A percentile compares a stretch with the other conserved stretches of the same genome.
Conservation (phyloP, 1,140 invertebrate species). For the Dendroctonus ponderosae region DNA sequence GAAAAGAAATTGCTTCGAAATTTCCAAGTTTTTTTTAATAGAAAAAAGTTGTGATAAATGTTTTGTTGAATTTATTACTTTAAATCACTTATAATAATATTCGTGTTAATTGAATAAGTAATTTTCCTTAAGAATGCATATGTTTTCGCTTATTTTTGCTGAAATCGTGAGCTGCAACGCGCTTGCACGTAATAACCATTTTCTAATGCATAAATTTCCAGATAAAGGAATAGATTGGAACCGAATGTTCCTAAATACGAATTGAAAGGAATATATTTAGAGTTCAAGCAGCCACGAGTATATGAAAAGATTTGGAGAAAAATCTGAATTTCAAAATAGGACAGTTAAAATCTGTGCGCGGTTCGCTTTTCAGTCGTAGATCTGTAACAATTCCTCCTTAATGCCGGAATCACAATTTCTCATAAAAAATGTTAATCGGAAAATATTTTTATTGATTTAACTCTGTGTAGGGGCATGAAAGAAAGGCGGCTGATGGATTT, state of each 20-base stretch:
- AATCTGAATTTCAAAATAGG: constrained; percentile 18
- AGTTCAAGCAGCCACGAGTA: constrained; percentile 9
- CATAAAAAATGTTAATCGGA: too few species aligned
- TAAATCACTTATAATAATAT: background rate
- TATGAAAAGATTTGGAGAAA: constrained; percentile 13
- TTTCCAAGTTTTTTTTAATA: constrained; percentile 9
- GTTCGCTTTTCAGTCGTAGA: background rate
- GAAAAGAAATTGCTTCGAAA: constrained; percentile 7
- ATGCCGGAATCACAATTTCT: too few species aligned
- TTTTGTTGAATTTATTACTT: too few species aligned
- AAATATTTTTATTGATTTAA: too few species aligned
- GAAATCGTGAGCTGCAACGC: background rate
- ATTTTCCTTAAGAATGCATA: too few species aligned
- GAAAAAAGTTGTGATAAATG: background rate
- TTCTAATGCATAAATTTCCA: constrained; percentile 15
- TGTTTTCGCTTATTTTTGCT: background rate
- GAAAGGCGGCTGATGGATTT: too few species aligned
- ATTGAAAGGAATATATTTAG: constrained; percentile 15
- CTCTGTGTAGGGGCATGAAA: too few species aligned
- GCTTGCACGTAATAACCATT: constrained; percentile 10
- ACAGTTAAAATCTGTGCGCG: background rate
- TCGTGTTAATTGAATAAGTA: too few species aligned
- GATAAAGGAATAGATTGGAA: constrained; percentile 20
- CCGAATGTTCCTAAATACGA: constrained; percentile 23
- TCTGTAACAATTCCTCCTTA: background rate